Percentiles rank a stretch among this genome's conserved stretches.
Conservation (phyloP, 1,140 invertebrate species). For the Drosophila kikkawai region DNA sequence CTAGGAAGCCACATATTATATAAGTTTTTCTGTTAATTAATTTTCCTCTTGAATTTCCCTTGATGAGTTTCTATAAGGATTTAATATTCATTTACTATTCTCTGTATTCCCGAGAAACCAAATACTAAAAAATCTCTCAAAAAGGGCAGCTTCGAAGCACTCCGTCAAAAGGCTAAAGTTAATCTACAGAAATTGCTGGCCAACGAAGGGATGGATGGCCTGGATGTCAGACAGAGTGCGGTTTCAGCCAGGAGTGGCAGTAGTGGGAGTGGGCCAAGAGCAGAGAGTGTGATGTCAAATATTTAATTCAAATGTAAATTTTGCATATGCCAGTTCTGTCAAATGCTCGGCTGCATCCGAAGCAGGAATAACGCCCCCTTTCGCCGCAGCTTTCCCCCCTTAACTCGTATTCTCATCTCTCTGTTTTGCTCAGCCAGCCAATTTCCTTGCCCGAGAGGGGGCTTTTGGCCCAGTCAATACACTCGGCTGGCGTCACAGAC, state of each 20-base stretch:
- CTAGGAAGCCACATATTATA: neutral
- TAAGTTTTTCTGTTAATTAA: neutral
- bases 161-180: conserved; percentile 48
- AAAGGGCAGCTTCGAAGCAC: neutral
- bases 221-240: conserved; percentile 33
- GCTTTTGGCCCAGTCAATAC: conserved; percentile 26
- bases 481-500: conserved; percentile 22
- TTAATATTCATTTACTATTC: neutral
- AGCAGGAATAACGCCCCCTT: neutral
- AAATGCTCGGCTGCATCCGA: conserved; percentile 64
- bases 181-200: conserved; percentile 48
- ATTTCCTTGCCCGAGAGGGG: conserved; percentile 25
- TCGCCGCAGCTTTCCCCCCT: neutral
- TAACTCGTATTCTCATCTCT: neutral
- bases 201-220: neutral
- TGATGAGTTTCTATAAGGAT: neutral
- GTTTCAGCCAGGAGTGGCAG: conserved; percentile 13
- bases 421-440: neutral
- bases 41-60: neutral
- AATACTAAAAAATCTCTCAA: neutral
- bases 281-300: conserved; percentile 32
- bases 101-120: neutral
- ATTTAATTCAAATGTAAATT: conserved; percentile 71
- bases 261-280: neutral
- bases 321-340: conserved; percentile 59